A percentile compares a stretch with the other conserved stretches of the same genome.
phyloP scores from a whole-genome alignment of 1,140 invertebrate species.

The Eumaeus atala region DNA sequence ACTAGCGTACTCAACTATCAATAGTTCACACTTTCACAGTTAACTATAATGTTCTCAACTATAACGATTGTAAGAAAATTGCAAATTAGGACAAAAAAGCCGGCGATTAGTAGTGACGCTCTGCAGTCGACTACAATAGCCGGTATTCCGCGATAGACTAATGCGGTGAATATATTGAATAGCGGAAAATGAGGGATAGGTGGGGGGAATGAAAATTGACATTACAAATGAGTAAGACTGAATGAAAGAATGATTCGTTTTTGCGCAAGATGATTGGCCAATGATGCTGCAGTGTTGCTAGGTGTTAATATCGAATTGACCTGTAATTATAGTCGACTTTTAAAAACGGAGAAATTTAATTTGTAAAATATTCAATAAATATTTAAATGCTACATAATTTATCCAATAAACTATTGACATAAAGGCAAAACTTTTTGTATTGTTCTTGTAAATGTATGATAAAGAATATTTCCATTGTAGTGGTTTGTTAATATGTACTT shows the following conservation, averaged over 20 bases:
- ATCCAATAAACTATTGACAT: no score
- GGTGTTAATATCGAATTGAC: no score
- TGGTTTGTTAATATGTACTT: no score
- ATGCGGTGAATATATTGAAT: constrained; percentile 21
- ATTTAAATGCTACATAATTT: no score
- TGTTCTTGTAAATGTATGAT: no score
- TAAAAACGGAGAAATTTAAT: no score
- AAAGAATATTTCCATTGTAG: no score
- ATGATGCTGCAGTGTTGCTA: background rate
- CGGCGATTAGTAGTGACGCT: constrained; percentile 54
- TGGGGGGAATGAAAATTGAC: constrained; percentile 16
- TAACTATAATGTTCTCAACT: constrained; percentile 27
- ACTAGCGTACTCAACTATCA: constrained; percentile 33
- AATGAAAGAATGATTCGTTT: constrained; percentile 11
- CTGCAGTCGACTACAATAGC: constrained; percentile 55
- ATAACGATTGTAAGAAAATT: constrained; percentile 24
- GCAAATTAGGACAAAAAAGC: constrained; percentile 45
- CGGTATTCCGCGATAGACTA: constrained; percentile 56
- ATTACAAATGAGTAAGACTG: background rate
- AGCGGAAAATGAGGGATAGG: constrained; percentile 14
- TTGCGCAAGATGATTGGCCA: constrained; percentile 1
- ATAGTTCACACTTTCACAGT: constrained; percentile 48
- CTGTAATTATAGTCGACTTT: no score
- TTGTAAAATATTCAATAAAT: no score
- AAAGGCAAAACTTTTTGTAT: no score